Base-by-base conservation (phyloP, 1,140 invertebrate genomes). In the Drosophila murphyi region DNA sequence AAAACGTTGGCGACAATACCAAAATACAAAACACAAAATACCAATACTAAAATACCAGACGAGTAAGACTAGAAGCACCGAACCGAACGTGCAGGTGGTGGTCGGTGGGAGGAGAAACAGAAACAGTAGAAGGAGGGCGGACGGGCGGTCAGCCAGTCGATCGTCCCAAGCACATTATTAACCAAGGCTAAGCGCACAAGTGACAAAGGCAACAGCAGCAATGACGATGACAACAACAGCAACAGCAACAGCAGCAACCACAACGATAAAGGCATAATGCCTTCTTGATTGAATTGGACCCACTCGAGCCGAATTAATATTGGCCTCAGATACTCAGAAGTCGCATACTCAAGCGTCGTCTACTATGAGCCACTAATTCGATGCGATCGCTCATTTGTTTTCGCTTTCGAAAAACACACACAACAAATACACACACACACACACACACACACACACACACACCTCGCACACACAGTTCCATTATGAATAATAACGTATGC, bases 261-360 rank as follows among this genome's bases (percentile, higher is more conserved):
- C 74, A 48, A 34, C 63, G 31, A 62, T 56, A 47, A 48, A 76
- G 75, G 68, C 73, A 88, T 89, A 89, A 89, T 89, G 81, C 80
- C 85, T 89, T 89, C 85, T 89, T 89, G 85, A 89, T 89, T 90
- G 85, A 85, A 89, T 78, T 78, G 67, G 47, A 71, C 67, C 63
- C 70, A 89, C 73, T 77, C 72, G 80, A 74, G 63, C 56, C 78
- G 78, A 90, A 89, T 89, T 89, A 89, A 89, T 89, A 89, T 89
- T 89, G 85, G 78, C 65, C 86, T 60, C 85, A 89, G 80, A 85
- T 69, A 77, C 77, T 80, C 77, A 80, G 77, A 80, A 80, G 77
- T 69, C 78, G 72, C 86, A 85, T 89, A 72, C 75, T 54, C 77
- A 60, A 85, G 85, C 80, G 81, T 85, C 73, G 80, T 78, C 29